Evolutionary conservation across 2,113 vertebrate genomes (phyloP).

Genomic region (Thunnus maccoyii): DNA sequence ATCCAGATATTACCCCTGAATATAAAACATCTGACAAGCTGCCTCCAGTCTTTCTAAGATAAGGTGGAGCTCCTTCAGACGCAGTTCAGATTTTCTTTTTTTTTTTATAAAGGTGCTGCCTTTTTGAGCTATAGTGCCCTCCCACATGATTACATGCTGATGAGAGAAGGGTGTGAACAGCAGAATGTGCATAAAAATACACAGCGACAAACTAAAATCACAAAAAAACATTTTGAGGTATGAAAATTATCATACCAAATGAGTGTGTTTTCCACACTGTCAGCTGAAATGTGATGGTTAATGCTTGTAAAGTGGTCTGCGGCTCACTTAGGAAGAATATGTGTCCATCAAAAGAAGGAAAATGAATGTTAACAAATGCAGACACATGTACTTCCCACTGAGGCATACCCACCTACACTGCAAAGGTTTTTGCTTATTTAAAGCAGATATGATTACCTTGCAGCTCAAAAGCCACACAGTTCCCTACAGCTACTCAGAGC

Average conservation of each 20-base stretch:
- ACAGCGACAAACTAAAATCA: slow-evolving; percentile 12
- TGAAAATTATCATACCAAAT: slow-evolving; percentile 9
- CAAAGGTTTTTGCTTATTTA: slow-evolving; percentile 33
- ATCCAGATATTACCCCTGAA: slow-evolving; percentile 70
- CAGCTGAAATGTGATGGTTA: slow-evolving; percentile 7
- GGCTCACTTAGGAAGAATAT: not conserved
- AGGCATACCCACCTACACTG: slow-evolving; percentile 29
- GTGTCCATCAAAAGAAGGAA: slow-evolving; percentile 29
- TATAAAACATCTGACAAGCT: slow-evolving; percentile 74
- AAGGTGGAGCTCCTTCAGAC: slow-evolving; percentile 50
- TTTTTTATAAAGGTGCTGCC: slow-evolving; percentile 11
- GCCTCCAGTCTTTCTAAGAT: slow-evolving; percentile 52
- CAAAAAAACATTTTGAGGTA: not conserved
- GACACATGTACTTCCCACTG: slow-evolving; percentile 30
- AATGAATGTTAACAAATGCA: slow-evolving; percentile 51
- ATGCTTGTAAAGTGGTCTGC: not conserved
- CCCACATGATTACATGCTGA: slow-evolving; percentile 17
- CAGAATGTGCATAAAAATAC: not conserved
- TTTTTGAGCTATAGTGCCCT: slow-evolving; percentile 15
- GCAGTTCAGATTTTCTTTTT: slow-evolving; percentile 19
- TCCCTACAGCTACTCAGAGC: slow-evolving; percentile 18
- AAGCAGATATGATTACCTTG: slow-evolving; percentile 47
- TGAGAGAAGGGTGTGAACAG: slow-evolving; percentile 2
- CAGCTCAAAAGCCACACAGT: not conserved
- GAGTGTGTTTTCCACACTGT: not conserved